A percentile compares a stretch with the other conserved stretches of the same genome.
These are phyloP conservation scores for Papilio xuthus DNA, from an alignment of 1,140 invertebrate genomes.

Conservation along the genomic window DNA sequence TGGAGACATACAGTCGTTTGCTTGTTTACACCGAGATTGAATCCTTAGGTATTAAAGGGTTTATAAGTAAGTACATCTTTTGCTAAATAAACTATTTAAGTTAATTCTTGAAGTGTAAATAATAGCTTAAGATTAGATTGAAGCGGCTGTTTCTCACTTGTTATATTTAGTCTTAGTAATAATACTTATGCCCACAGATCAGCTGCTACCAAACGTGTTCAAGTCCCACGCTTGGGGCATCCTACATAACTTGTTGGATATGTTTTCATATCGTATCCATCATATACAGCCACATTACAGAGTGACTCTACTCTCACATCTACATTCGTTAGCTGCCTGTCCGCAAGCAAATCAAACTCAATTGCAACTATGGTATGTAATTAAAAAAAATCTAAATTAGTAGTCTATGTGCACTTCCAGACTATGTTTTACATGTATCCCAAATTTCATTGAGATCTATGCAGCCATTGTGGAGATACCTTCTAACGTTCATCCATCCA, in stretches of 20 bases:
- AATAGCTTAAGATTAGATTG: no score
- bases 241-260: conserved; percentile 96
- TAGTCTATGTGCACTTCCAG: no score
- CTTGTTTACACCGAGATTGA: conserved; percentile 98
- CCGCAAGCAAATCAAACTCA: conserved; percentile 97
- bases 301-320: conserved; percentile 93
- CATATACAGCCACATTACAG: conserved; percentile 98
- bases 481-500: no score
- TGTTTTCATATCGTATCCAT: conserved; percentile 98
- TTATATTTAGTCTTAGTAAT: no score
- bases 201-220: conserved; percentile 94
- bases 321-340: conserved; percentile 93
- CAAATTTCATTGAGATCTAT: no score
- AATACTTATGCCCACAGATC: conserved; percentile 82
- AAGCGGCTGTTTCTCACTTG: no score
- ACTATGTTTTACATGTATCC: no score
- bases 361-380: conserved; percentile 92
- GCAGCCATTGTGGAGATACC: no score
- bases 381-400: no score
- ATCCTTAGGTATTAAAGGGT: conserved; percentile 97
- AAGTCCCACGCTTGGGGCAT: conserved; percentile 97
- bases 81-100: no score
- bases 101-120: no score
- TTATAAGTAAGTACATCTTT: conserved; percentile 89
- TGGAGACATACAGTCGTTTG: conserved; percentile 96